Evolutionary conservation across 2,888 invertebrate genomes (phyloP).

Genomic region (Suillia variegata): DNA sequence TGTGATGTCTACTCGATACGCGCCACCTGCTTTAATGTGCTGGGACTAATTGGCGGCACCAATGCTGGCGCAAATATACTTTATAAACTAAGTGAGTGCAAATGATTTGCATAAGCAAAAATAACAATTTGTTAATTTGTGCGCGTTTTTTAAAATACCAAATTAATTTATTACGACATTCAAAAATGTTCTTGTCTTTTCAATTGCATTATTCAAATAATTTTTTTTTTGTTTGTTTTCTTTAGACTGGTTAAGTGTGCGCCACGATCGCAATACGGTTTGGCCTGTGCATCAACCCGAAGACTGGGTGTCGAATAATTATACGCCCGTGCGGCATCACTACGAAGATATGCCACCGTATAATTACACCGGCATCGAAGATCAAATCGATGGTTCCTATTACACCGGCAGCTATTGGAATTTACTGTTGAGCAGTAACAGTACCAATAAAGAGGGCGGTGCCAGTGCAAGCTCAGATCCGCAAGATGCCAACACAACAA

Average conservation of each 20-base stretch:
- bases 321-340: slow-evolving; percentile 61
- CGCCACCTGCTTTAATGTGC: slow-evolving; percentile 85
- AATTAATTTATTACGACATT: not conserved
- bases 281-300: slow-evolving; percentile 78
- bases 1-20: slow-evolving; percentile 86
- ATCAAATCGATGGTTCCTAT: slow-evolving; percentile 58
- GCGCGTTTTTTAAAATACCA: too few species aligned
- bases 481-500: slow-evolving; percentile 49
- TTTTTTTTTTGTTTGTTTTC: not conserved
- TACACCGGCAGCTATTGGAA: slow-evolving; percentile 58
- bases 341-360: slow-evolving; percentile 59
- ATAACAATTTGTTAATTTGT: too few species aligned
- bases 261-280: slow-evolving; percentile 76
- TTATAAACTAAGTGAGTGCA: slow-evolving; percentile 68
- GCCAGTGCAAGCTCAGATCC: slow-evolving; percentile 34
- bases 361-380: slow-evolving; percentile 57
- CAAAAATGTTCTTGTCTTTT: not conserved
- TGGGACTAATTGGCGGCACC: slow-evolving; percentile 81
- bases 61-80: slow-evolving; percentile 81
- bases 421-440: slow-evolving; percentile 41
- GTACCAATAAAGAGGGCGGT: slow-evolving; percentile 29
- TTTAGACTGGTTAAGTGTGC: slow-evolving; percentile 74
- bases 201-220: not conserved
- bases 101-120: not conserved
- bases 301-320: slow-evolving; percentile 63